Conservation (phyloP, 2,797 vertebrate genomes). For the Labeo calbasu region DNA sequence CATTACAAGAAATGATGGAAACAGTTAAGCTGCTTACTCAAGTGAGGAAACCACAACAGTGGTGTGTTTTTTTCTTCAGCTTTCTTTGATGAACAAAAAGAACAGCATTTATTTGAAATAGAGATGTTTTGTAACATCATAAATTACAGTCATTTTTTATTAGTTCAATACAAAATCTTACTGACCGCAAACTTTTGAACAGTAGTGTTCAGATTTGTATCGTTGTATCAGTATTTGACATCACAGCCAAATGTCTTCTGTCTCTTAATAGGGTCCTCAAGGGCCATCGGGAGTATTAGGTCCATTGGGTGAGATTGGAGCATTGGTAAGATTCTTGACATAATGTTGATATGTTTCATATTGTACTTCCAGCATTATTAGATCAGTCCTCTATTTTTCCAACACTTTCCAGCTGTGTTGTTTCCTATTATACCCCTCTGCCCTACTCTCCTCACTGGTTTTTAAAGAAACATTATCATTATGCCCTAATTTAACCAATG, state of each 20-base stretch:
- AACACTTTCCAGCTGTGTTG: slow-evolving; percentile 10
- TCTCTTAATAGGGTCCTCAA: slow-evolving; percentile 80
- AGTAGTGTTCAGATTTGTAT: not conserved
- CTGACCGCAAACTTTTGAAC: not conserved
- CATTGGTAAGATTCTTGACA: slow-evolving; percentile 77
- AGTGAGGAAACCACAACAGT: not conserved
- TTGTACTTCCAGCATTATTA: not conserved
- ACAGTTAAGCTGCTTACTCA: not conserved
- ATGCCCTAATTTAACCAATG: slow-evolving; percentile 2
- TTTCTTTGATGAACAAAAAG: not conserved
- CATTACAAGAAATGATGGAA: not conserved
- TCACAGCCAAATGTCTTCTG: slow-evolving; percentile 7
- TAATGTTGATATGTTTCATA: slow-evolving; percentile 15
- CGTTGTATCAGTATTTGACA: not conserved
- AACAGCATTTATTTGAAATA: not conserved
- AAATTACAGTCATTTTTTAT: not conserved
- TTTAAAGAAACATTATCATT: not conserved
- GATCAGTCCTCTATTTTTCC: not conserved
- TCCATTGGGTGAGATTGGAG: slow-evolving; percentile 87
- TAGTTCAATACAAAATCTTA: not conserved
- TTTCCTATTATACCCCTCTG: not conserved
- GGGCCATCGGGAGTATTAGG: slow-evolving; percentile 86
- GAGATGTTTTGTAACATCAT: not conserved
- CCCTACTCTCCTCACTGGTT: not conserved
- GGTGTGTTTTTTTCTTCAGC: not conserved